These are phyloP conservation scores for Apeltes quadracus DNA, from an alignment of 2,113 vertebrate species.

Conservation along the genomic window DNA sequence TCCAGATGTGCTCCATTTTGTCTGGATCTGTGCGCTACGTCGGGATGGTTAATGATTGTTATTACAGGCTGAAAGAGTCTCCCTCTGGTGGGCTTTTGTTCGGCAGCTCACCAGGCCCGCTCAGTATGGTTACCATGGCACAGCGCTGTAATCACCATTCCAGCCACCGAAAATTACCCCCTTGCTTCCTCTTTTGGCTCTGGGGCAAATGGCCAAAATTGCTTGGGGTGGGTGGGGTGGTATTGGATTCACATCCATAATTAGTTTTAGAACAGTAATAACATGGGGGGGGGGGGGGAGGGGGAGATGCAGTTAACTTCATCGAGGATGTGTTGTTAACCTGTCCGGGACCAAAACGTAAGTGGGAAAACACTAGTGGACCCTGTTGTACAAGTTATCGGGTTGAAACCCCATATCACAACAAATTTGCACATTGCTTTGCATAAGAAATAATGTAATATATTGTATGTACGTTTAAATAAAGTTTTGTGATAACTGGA, in stretches of 20 bases:
- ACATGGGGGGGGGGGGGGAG: not conserved
- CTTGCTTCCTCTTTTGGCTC: constrained; percentile 55
- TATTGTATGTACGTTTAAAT: constrained; percentile 74
- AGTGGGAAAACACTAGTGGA: constrained; percentile 37
- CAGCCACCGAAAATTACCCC: constrained; percentile 59
- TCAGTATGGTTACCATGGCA: constrained; percentile 69
- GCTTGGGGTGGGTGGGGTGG: not conserved
- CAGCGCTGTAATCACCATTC: constrained; percentile 61
- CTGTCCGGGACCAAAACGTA: constrained; percentile 12
- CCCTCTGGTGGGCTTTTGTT: constrained; percentile 49
- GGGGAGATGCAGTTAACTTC: constrained; percentile 29
- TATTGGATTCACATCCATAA: constrained; percentile 35
- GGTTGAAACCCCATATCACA: no score
- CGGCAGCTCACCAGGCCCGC: constrained; percentile 52
- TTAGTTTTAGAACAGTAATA: constrained; percentile 35
- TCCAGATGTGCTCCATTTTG: constrained; percentile 63
- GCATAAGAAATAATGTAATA: constrained; percentile 59
- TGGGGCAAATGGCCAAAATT: constrained; percentile 41
- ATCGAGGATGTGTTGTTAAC: constrained; percentile 27
- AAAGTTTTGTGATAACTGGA: constrained; percentile 66
- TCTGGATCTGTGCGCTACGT: constrained; percentile 51
- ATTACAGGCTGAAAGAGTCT: constrained; percentile 63
- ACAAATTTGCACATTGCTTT: constrained; percentile 67
- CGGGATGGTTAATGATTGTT: constrained; percentile 63
- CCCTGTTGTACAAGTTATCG: no score